A percentile compares a stretch with the other conserved stretches of the same genome.
These are phyloP conservation scores for Hofmannophila pseudospretella DNA, from an alignment of 2,888 invertebrate species.

Conservation along the genomic window DNA sequence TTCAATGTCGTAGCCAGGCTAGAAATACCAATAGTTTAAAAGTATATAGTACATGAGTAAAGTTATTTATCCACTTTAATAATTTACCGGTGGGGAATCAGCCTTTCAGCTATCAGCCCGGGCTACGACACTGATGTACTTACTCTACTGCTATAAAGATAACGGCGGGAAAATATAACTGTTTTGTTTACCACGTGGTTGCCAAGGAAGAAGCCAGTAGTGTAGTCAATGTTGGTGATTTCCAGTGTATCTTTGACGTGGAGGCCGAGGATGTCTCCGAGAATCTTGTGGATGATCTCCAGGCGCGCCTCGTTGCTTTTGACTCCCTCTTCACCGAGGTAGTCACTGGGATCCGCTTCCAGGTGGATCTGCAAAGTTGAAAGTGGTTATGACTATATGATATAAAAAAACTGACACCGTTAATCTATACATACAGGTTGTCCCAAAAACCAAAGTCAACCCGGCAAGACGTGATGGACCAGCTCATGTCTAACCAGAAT, in stretches of 20 bases:
- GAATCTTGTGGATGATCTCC: constrained; percentile 86
- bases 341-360: constrained; percentile 84
- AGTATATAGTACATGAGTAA: too few species aligned
- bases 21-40: too few species aligned
- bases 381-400: background rate
- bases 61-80: too few species aligned
- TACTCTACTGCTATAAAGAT: too few species aligned
- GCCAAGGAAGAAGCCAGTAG: constrained; percentile 86
- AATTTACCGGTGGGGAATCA: too few species aligned
- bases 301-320: constrained; percentile 82
- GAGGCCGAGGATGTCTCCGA: constrained; percentile 83
- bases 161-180: background rate
- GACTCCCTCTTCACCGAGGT: constrained; percentile 60
- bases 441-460: too few species aligned
- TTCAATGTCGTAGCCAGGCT: too few species aligned
- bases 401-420: constrained; percentile 3
- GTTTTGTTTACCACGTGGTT: constrained; percentile 83
- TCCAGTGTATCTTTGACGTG: constrained; percentile 71
- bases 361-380: constrained; percentile 82
- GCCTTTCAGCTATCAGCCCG: too few species aligned
- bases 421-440: background rate
- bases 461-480: too few species aligned
- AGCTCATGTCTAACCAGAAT: too few species aligned
- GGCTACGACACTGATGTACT: too few species aligned
- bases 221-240: constrained; percentile 61